phyloP scores from a whole-genome alignment of 2,888 invertebrate species.

The Hypolimnas misippus region DNA sequence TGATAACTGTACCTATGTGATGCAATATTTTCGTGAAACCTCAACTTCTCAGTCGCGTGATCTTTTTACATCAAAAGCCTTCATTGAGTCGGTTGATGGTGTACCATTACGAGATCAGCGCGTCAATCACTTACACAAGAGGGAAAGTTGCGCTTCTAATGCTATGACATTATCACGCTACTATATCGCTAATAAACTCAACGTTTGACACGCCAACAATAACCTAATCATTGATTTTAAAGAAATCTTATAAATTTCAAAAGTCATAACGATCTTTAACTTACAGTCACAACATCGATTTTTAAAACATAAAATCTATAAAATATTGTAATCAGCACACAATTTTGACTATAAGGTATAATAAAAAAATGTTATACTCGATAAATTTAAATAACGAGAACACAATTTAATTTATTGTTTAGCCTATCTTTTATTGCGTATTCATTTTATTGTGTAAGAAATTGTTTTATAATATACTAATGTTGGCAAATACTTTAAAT shows the following conservation, averaged over 20 bases:
- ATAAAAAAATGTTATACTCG: not conserved
- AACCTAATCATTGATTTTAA: not conserved
- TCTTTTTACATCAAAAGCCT: slow-evolving; percentile 69
- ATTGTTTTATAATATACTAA: too few species aligned
- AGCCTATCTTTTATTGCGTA: not conserved
- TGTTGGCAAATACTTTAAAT: too few species aligned
- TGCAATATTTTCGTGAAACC: slow-evolving; percentile 63
- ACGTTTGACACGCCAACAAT: not conserved
- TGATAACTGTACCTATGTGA: slow-evolving; percentile 57
- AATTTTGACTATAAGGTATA: not conserved
- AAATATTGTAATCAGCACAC: not conserved
- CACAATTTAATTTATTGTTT: not conserved
- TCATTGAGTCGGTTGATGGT: slow-evolving; percentile 66
- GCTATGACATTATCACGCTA: slow-evolving; percentile 26
- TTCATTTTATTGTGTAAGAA: not conserved
- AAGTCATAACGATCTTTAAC: not conserved
- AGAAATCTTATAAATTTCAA: not conserved
- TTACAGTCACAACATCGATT: not conserved
- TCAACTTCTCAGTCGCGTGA: slow-evolving; percentile 70
- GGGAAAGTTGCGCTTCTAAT: slow-evolving; percentile 56
- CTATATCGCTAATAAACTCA: not conserved
- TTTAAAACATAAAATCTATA: not conserved
- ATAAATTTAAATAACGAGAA: slow-evolving; percentile 8
- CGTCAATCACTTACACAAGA: slow-evolving; percentile 78
- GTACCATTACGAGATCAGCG: slow-evolving; percentile 65